These are phyloP conservation scores for Drosophila mettleri DNA, from an alignment of 2,888 invertebrate genomes.

Conservation along the genomic window DNA sequence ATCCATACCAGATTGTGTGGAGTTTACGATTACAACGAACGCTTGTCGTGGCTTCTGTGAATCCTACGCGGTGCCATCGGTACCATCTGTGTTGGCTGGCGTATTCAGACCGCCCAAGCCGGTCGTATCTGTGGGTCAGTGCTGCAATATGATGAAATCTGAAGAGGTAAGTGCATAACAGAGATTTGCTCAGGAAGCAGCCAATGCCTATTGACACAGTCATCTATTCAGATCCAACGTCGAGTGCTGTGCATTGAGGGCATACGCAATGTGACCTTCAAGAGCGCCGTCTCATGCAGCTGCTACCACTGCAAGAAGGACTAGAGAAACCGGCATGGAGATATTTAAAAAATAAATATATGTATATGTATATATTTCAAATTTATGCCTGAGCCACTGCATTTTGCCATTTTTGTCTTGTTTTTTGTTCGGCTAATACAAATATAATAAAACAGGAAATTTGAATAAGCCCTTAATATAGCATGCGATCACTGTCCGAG, in stretches of 20 bases:
- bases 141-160: constrained; percentile 95
- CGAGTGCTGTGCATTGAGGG: constrained; percentile 92
- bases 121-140: constrained; percentile 93
- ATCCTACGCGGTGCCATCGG: constrained; percentile 93
- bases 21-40: constrained; percentile 93
- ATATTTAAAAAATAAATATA: not conserved
- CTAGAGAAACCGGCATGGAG: constrained; percentile 49
- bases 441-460: constrained; percentile 16
- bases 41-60: constrained; percentile 95
- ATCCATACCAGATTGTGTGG: constrained; percentile 93
- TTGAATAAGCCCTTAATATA: not conserved
- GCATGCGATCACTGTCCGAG: not conserved
- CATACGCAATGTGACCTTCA: constrained; percentile 91
- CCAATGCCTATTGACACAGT: not conserved
- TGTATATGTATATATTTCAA: constrained; percentile 12
- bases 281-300: constrained; percentile 92
- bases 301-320: constrained; percentile 94
- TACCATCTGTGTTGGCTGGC: constrained; percentile 74
- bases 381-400: constrained; percentile 56
- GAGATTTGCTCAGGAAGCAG: not conserved
- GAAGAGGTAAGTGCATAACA: constrained; percentile 88
- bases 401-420: not conserved
- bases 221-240: constrained; percentile 88
- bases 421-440: constrained; percentile 8
- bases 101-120: constrained; percentile 86